Evolutionary conservation across 2,797 vertebrate species (phyloP).

Genomic region (Anableps anableps): DNA sequence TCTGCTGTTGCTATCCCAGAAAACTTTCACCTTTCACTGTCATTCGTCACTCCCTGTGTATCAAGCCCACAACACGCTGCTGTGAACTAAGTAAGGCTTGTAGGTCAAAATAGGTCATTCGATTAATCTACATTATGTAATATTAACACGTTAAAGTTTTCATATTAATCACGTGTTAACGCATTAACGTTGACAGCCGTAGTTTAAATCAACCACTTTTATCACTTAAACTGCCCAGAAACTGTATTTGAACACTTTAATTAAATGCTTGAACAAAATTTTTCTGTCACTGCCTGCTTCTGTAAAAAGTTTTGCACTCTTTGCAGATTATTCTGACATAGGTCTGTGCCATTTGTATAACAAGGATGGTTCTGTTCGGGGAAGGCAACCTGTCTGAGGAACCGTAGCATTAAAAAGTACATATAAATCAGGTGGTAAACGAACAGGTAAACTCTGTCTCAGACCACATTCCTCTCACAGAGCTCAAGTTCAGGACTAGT

Average conservation of each 20-base stretch:
- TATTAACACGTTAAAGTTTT: no score
- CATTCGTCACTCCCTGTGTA: no score
- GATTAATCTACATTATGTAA: no score
- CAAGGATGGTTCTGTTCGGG: slow-evolving; percentile 19
- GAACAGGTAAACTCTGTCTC: slow-evolving; percentile 65
- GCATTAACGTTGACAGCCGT: no score
- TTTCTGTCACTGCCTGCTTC: slow-evolving; percentile 13
- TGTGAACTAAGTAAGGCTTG: no score
- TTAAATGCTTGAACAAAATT: slow-evolving; percentile 22
- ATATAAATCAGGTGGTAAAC: slow-evolving; percentile 58
- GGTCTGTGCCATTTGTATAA: slow-evolving; percentile 21
- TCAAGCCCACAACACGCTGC: no score
- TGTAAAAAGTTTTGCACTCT: slow-evolving; percentile 9
- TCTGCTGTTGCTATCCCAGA: no score
- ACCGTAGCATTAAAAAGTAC: slow-evolving; percentile 43
- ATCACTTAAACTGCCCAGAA: slow-evolving; percentile 12
- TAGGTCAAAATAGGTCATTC: no score
- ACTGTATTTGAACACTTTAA: slow-evolving; percentile 9
- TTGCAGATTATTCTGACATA: slow-evolving; percentile 7
- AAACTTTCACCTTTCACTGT: no score
- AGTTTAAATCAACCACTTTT: slow-evolving; percentile 4
- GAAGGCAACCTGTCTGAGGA: slow-evolving; percentile 25
- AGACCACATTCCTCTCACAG: slow-evolving; percentile 52
- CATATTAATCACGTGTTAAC: no score
- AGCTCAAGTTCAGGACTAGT: slow-evolving; percentile 63